Evolutionary conservation across 2,888 invertebrate genomes (phyloP).

Genomic region (Cabera pusaria): DNA sequence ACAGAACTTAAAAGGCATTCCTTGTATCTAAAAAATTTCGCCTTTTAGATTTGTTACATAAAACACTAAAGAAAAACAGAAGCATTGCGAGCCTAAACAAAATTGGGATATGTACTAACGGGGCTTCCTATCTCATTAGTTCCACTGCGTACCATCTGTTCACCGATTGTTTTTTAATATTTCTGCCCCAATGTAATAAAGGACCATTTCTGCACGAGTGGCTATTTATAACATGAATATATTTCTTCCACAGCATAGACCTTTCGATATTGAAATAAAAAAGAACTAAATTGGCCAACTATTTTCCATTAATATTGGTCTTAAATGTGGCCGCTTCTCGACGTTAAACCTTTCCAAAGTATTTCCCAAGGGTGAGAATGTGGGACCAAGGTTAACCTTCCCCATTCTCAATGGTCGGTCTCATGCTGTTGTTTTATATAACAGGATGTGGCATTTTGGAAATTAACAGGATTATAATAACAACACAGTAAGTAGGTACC

Average conservation of each 20-base stretch:
- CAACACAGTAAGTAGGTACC: no score
- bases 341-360: conserved; percentile 41
- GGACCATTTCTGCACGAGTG: conserved; percentile 11
- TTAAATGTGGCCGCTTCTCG: conserved; percentile 31
- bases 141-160: background rate
- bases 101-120: no score
- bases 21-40: no score
- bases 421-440: conserved; percentile 41
- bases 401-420: conserved; percentile 47
- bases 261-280: conserved; percentile 21
- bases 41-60: no score
- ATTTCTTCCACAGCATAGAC: conserved; percentile 15
- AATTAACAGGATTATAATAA: no score
- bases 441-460: no score
- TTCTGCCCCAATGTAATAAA: conserved; percentile 6
- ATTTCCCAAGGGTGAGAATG: conserved; percentile 47
- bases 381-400: conserved; percentile 42
- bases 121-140: no score
- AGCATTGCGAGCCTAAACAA: no score
- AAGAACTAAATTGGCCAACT: conserved; percentile 23
- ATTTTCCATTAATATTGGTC: conserved; percentile 27
- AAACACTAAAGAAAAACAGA: no score
- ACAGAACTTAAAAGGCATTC: no score
- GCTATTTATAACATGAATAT: conserved; percentile 14
- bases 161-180: conserved; percentile 1